Conservation (phyloP, 2,797 vertebrate genomes). For the Cichlasoma orientale region DNA sequence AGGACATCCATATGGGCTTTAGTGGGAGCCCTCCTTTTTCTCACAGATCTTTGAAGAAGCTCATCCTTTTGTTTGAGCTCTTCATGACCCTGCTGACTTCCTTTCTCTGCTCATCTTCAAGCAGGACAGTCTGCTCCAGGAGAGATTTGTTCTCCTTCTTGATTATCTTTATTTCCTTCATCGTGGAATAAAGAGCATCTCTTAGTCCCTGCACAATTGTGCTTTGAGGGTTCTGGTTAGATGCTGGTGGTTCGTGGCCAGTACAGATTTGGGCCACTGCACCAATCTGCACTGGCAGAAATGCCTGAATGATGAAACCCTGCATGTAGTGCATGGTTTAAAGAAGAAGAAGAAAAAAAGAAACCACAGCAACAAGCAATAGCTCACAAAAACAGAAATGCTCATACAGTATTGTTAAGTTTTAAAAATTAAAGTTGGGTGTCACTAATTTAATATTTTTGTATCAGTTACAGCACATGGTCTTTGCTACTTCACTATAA, state of each 20-base stretch:
- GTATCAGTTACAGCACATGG: too few species aligned
- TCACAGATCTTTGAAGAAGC: neutral
- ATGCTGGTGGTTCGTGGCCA: neutral
- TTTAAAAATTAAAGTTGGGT: neutral
- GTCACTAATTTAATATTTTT: neutral
- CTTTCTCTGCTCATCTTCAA: neutral
- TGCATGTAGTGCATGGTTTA: neutral
- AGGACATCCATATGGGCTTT: rapidly evolving
- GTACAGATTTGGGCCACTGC: neutral
- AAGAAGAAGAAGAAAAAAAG: neutral
- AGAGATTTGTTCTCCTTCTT: neutral
- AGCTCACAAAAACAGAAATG: too few species aligned
- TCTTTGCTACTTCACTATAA: neutral
- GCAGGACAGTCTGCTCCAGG: neutral
- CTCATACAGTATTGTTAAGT: neutral
- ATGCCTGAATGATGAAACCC: neutral
- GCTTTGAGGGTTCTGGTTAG: neutral
- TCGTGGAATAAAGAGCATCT: neutral
- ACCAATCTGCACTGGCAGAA: neutral
- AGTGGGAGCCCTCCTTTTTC: neutral
- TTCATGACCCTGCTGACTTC: neutral
- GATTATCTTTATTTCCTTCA: neutral
- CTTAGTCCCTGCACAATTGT: neutral
- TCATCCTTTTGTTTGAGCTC: neutral
- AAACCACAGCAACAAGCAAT: too few species aligned